These are phyloP conservation scores for Pomacea maculata DNA, from an alignment of 1,140 invertebrate genomes.

Conservation along the genomic window DNA sequence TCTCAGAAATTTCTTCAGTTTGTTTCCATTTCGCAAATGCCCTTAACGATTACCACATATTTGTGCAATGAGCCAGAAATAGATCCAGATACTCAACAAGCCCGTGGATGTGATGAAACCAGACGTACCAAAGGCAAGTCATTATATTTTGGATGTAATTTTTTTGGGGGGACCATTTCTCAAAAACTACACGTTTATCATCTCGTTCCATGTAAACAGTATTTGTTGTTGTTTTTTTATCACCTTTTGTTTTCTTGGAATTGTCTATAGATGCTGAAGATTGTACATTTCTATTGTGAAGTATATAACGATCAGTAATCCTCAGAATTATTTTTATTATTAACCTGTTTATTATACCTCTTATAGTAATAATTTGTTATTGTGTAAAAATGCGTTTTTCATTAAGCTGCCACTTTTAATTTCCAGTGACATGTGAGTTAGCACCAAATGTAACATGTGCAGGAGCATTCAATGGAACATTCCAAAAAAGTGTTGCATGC, in stretches of 20 bases:
- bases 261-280: slow-evolving; percentile 2
- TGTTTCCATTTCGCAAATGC: too few species aligned
- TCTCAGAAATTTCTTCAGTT: neutral
- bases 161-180: too few species aligned
- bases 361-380: neutral
- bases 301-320: neutral
- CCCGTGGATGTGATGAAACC: slow-evolving; percentile 78
- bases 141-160: too few species aligned
- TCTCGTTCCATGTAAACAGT: neutral
- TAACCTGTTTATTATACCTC: neutral
- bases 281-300: neutral
- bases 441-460: slow-evolving; percentile 84
- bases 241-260: neutral
- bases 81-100: slow-evolving; percentile 90
- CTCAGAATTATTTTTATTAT: neutral
- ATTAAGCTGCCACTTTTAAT: slow-evolving; percentile 28
- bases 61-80: slow-evolving; percentile 89
- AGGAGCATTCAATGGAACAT: slow-evolving; percentile 80
- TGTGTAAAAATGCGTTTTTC: neutral
- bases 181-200: neutral
- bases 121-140: slow-evolving; percentile 40
- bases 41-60: slow-evolving; percentile 46
- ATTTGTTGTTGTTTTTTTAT: neutral
- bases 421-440: slow-evolving; percentile 81
- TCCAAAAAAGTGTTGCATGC: slow-evolving; percentile 84